These are phyloP conservation scores for Palythoa grandis DNA, from an alignment of 92 coral and sea anemone species.

Conservation along the genomic window DNA sequence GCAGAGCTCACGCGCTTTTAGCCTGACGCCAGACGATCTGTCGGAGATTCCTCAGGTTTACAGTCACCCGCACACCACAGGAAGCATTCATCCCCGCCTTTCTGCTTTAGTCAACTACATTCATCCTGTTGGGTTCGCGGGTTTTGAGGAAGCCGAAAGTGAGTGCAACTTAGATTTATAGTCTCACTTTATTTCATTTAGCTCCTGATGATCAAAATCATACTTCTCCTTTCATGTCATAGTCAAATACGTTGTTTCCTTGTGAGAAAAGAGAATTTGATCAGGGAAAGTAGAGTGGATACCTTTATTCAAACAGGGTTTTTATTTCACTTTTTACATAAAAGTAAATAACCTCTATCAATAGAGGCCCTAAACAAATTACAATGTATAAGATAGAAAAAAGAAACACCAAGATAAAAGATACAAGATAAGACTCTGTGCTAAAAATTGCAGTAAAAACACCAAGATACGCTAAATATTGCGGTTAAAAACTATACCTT, in stretches of 20 bases:
- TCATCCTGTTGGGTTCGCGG: constrained; percentile 93
- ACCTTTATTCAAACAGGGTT: background rate
- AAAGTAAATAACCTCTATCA: too few relatives aligned
- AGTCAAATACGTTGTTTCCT: background rate
- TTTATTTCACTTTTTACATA: background rate
- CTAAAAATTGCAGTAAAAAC: too few relatives aligned
- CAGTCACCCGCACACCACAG: constrained; percentile 66
- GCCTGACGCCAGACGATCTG: constrained; percentile 88
- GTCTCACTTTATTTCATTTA: background rate
- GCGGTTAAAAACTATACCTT: too few relatives aligned
- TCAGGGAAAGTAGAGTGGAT: background rate
- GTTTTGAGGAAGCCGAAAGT: constrained; percentile 98
- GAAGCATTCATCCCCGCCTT: constrained; percentile 89
- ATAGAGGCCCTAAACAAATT: too few relatives aligned
- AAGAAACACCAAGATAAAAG: too few relatives aligned
- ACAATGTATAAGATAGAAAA: too few relatives aligned
- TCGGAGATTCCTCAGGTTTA: constrained; percentile 57
- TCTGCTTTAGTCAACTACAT: constrained; percentile 96
- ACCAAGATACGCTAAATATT: too few relatives aligned
- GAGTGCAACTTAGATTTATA: constrained; percentile 14
- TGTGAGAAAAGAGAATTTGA: background rate
- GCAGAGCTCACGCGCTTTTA: constrained; percentile 79
- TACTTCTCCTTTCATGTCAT: background rate
- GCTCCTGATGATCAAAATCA: background rate
- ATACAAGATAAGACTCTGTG: too few relatives aligned